Base-by-base conservation (phyloP, 2,888 invertebrate genomes). In the Megamerina dolium region DNA sequence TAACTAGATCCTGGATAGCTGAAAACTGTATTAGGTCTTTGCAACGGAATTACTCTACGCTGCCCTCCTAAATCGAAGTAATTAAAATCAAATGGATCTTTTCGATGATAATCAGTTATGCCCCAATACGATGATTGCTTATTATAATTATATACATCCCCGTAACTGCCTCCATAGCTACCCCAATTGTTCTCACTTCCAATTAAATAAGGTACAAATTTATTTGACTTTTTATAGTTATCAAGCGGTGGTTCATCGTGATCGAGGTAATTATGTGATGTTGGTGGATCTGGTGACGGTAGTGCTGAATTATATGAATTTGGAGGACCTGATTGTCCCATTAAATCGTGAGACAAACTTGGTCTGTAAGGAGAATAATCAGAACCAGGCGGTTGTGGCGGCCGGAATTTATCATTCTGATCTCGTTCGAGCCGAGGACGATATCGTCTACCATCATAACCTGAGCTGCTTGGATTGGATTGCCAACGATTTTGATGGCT, bases 141-240 rank as follows among this genome's bases (percentile, higher is more conserved):
- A 41, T 56, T 62, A 43, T 72, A 70, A 41, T 56, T 62, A 43
- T 72, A 70, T 41, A 73, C 74, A 18, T 65, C 61, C 2, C 79
- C 78, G 53, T 85, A 84, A 10, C 70, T 70, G 0, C 80, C 78
- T 0, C 81, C 80, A 53, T 82, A 81, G 45, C 75, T 74, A 1
- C 78, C 79, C 79, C 79, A 81, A 19, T 70, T 71, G 33, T 74
- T 74, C 27, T 74, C 68, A 1, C 73, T 72, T 51, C 66, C 63
- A 39, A 79, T 77, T 43, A 76, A 72, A 54, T 81, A 81, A 1
- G 81, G 79, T 18, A 80, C 69, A 54, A 69, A 79, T 46, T 71
- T 64, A 12, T 51, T 48, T 4, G 63, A 60, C 17, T 65, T 67
- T 39, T 67, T 66, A 49, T 68, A 61, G 0, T 50, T 31, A 2